phyloP scores from a whole-genome alignment of 2,797 vertebrate species.

The Fringilla coelebs region DNA sequence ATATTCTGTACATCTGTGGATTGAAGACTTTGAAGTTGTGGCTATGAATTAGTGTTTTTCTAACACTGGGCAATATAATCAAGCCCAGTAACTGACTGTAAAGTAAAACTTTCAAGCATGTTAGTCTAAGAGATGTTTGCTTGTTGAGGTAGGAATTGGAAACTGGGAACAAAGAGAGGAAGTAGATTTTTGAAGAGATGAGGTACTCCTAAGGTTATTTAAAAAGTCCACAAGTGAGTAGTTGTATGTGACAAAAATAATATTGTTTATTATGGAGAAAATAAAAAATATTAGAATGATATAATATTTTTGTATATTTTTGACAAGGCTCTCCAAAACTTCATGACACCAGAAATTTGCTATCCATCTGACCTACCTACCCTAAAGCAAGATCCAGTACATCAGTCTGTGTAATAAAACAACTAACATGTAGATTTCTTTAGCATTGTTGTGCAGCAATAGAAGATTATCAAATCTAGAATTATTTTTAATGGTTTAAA shows the following conservation, averaged over 20 bases:
- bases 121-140: not conserved
- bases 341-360: not conserved
- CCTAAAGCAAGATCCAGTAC: not conserved
- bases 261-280: not conserved
- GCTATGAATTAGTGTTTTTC: not conserved
- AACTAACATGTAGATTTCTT: not conserved
- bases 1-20: not conserved
- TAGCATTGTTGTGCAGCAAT: not conserved
- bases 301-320: not conserved
- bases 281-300: not conserved
- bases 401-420: not conserved
- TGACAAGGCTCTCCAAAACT: not conserved
- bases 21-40: not conserved
- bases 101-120: not conserved
- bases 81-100: not conserved
- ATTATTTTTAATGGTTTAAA: not conserved
- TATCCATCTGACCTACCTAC: not conserved
- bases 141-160: not conserved
- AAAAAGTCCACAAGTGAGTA: not conserved
- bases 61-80: fast-evolving
- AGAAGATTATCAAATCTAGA: not conserved
- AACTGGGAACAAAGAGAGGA: not conserved
- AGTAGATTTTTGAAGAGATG: not conserved
- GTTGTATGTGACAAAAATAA: not conserved
- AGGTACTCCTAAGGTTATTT: not conserved